Base-by-base conservation (phyloP, 2,113 vertebrate genomes). In the Falcunculus frontatus region DNA sequence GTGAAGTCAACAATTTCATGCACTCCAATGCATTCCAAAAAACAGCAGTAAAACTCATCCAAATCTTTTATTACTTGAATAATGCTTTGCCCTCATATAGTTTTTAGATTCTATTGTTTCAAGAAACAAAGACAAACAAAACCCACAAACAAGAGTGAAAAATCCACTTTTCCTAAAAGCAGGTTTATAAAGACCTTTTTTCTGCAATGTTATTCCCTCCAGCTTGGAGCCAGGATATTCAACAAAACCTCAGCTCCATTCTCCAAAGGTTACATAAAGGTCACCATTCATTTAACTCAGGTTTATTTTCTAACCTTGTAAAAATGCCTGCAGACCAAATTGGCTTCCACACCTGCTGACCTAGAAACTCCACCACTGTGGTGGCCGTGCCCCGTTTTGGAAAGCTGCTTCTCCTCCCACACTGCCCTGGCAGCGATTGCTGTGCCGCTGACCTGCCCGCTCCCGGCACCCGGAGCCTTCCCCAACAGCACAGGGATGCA, bases 231-330 rank as follows among this genome's bases (percentile, higher is more conserved):
- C 82, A 86, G 79, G 72, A 87, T 69, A 81, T 44, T 82, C 90
- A 93, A 82, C 84, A 96, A 95, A 96, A 93, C 57, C 75, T 82
- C 95, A 86, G 50, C 85, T 89, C 90, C 41, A 20, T 64, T 84
- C 85, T 94, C 88, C 57, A 93, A 89, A 96, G 95, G 90, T 96
- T 95, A 95, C 80, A 53, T 67, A 94, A 95, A 96, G 96, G 96
- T 95, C 93, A 95, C 80, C 80, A 68, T 84, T 89, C 83, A 84
- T 82, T 96, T 96, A 62, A 92, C 68, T 53, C 93, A 90, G 92
- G 92, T 97, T 97, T 94, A 94, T 95, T 93, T 95, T 95, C 92
- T 94, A 96, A 94, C 92, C 88, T 69, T 84, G 69, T 87, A 96
- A 94, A 96, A 96, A 96, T 8, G 83, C 90, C 90, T 90, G 85